Conservation (phyloP, 2,113 vertebrate genomes). For the Petrocephalus zakoni region DNA sequence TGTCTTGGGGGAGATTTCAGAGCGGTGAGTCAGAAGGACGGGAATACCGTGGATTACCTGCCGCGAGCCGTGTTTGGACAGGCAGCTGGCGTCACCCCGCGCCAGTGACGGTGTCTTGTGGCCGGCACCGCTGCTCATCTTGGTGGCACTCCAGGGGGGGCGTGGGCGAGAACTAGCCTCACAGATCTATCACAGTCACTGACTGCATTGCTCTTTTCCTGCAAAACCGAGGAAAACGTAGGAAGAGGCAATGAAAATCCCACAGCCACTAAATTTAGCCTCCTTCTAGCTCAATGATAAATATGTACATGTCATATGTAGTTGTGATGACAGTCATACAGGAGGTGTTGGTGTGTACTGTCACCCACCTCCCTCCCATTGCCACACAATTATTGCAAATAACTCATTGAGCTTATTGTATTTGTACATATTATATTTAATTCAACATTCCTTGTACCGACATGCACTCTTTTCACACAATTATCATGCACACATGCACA, state of each 20-base stretch:
- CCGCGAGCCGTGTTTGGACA: conserved; percentile 70
- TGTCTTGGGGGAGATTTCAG: background rate
- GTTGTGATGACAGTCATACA: background rate
- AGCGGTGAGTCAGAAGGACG: background rate
- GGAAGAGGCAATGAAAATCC: background rate
- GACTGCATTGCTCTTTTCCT: background rate
- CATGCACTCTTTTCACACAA: background rate
- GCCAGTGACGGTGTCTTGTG: background rate
- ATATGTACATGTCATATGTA: background rate
- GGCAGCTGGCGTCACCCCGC: conserved; percentile 25
- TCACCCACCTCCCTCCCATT: background rate
- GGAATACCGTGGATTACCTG: conserved; percentile 56
- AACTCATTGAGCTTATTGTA: background rate
- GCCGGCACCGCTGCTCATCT: background rate
- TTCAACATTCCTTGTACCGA: background rate
- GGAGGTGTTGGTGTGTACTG: background rate
- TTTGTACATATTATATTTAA: background rate
- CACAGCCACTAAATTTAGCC: background rate
- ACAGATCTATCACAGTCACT: background rate
- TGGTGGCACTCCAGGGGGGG: background rate
- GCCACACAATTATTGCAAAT: background rate
- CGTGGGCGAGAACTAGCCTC: background rate
- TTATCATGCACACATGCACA: background rate
- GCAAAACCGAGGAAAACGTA: background rate
- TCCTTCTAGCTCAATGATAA: background rate